Evolutionary conservation across 2,113 vertebrate genomes (phyloP).

Genomic region (Ciconia maguari): DNA sequence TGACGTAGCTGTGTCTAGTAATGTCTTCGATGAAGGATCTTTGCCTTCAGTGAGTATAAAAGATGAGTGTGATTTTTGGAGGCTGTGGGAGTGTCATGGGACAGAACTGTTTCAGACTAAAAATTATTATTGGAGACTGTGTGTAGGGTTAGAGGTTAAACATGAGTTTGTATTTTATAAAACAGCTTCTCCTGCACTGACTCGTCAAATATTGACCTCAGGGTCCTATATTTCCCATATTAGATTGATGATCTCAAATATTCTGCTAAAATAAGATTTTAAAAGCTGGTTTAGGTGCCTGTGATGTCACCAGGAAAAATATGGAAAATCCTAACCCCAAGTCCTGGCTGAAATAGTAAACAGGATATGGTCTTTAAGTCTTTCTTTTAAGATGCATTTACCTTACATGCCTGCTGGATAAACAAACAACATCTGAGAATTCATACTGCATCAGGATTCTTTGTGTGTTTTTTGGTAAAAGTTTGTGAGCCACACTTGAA

Average conservation of each 20-base stretch:
- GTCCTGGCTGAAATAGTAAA: background rate
- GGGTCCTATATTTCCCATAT: background rate
- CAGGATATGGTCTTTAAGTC: background rate
- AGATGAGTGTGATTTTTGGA: background rate
- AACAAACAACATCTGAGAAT: background rate
- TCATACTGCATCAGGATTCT: background rate
- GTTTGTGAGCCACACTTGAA: background rate
- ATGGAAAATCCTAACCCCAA: background rate
- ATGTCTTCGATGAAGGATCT: background rate
- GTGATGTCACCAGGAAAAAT: background rate
- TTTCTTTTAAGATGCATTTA: background rate
- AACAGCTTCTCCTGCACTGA: background rate
- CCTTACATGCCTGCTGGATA: background rate
- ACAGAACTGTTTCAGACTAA: background rate
- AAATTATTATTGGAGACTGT: background rate
- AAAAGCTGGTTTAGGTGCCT: background rate
- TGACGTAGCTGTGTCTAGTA: rapidly evolving
- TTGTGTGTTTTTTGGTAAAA: background rate
- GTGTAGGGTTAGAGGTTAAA: background rate
- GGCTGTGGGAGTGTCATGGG: background rate
- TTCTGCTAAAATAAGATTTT: background rate
- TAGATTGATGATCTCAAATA: background rate
- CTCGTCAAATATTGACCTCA: background rate
- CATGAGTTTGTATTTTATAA: background rate
- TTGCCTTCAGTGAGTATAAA: background rate